phyloP scores from a whole-genome alignment of 2,113 vertebrate genomes.

The Vidua macroura region DNA sequence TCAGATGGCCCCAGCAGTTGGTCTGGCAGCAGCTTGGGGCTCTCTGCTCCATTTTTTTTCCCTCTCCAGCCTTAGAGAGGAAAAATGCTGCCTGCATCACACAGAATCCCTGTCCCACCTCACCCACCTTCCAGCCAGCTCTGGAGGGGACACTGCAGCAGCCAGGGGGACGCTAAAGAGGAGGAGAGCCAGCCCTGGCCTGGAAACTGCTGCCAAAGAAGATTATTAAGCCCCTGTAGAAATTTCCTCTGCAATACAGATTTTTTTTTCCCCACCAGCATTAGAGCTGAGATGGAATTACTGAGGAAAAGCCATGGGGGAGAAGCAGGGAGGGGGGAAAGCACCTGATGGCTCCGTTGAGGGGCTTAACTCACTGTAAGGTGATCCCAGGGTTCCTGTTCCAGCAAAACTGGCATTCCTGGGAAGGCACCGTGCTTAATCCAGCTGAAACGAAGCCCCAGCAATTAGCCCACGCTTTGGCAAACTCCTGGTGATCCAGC shows the following conservation, averaged over 20 bases:
- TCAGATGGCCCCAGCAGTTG: not conserved
- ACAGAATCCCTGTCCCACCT: not conserved
- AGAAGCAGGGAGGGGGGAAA: not conserved
- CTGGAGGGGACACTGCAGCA: not conserved
- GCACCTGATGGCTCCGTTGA: rapidly evolving
- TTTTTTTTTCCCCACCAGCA: not conserved
- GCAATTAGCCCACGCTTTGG: not conserved
- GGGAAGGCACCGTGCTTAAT: not conserved
- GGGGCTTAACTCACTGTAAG: not conserved
- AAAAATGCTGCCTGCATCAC: rapidly evolving
- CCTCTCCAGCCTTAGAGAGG: not conserved
- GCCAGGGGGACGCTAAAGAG: not conserved
- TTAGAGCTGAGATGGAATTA: not conserved
- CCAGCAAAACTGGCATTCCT: not conserved
- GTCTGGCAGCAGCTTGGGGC: not conserved
- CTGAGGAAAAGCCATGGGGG: not conserved
- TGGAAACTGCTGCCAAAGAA: not conserved
- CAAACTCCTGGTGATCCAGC: not conserved
- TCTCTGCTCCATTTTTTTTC: not conserved
- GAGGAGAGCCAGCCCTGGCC: not conserved
- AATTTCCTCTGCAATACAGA: not conserved
- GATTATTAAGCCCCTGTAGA: not conserved
- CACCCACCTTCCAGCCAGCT: not conserved
- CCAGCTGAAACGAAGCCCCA: not conserved
- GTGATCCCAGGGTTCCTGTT: not conserved